phyloP scores from a whole-genome alignment of 2,888 invertebrate genomes.

The Orchesellides sinensis region DNA sequence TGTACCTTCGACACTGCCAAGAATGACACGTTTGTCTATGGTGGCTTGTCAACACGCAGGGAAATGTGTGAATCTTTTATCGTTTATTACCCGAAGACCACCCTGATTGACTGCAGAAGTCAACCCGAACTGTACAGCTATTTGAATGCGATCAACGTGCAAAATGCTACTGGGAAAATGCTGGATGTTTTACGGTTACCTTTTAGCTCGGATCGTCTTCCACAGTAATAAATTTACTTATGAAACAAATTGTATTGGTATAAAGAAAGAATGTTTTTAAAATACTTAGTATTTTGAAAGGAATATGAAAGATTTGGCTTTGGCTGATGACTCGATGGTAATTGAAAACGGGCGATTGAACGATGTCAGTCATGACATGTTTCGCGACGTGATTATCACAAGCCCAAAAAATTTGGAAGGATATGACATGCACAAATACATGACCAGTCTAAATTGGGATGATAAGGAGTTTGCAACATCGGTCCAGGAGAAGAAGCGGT shows the following conservation, averaged over 20 bases:
- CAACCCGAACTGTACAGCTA: slow-evolving; percentile 69
- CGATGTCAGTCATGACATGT: slow-evolving; percentile 31
- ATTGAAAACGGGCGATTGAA: slow-evolving; percentile 44
- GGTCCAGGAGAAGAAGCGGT: slow-evolving; percentile 17
- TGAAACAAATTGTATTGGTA: neutral
- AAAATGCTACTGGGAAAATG: slow-evolving; percentile 29
- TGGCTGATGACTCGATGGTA: slow-evolving; percentile 45
- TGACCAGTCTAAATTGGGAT: slow-evolving; percentile 53
- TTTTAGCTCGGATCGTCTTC: slow-evolving; percentile 28
- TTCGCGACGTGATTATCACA: slow-evolving; percentile 39
- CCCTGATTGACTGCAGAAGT: slow-evolving; percentile 89
- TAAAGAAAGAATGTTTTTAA: neutral
- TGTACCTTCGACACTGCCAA: slow-evolving; percentile 88
- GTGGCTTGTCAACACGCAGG: slow-evolving; percentile 89
- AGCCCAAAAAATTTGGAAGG: slow-evolving; percentile 35
- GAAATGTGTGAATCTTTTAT: slow-evolving; percentile 93
- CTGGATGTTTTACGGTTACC: slow-evolving; percentile 25
- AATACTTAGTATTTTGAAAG: neutral
- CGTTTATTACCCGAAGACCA: slow-evolving; percentile 89
- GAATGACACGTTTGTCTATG: slow-evolving; percentile 84
- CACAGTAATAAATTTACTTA: slow-evolving; percentile 31
- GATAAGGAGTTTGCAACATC: slow-evolving; percentile 29
- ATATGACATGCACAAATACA: slow-evolving; percentile 45
- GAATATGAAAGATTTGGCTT: slow-evolving; percentile 12
- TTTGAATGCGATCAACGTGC: slow-evolving; percentile 59